Base-by-base conservation (phyloP, 2,888 invertebrate genomes). In the Imbricaverruca yamaguchii region DNA sequence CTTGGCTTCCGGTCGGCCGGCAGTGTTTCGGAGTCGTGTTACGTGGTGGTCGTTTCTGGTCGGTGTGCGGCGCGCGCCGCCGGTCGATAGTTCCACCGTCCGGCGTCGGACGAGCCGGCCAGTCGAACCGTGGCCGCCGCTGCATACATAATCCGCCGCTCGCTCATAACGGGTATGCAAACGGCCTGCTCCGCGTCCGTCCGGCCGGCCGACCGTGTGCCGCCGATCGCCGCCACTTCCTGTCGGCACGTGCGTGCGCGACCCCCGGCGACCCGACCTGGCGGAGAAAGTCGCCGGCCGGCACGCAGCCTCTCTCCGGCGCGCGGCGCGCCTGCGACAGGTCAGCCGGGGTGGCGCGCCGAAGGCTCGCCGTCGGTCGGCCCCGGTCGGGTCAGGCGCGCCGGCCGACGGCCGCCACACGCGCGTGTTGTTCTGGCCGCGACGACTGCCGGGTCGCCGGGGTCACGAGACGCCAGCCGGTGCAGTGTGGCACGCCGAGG, bases 91-190 rank as follows among this genome's bases (percentile, higher is more conserved):
- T 39, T 39, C 39, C 39, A 39, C 39, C 4, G 39, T 39, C 4
- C 39, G 39, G 39, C 39, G 39, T 39, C 39, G 39, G 39, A 39
- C 39, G 39, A 67, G 65, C 65, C n/a, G 65, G 10, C 65, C 23
- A 23, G 25, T 69, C 69, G 23, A 15, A 69, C 13, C 39, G 39
- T 13, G 61, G 69, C 39, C 69, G 39, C 39, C 39, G 39, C 69
- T 15, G 69, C 69, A 69, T 69, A 69, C 69, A 69, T 69, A 69
- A 69, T 69, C 39, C 69, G 39, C 7, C 69, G 69, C 25, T 39
- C 69, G 15, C 15, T 69, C 39, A 69, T 69, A 69, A 69, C 69
- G 69, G 69, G 69, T 69, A 23, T 39, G 23, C 69, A 25, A 23
- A 69, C 69, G 39, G 53, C 74, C 53, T 13, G 53, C 4, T 25